These are phyloP conservation scores for Anadara kagoshimensis DNA, from an alignment of 1,140 invertebrate species.

Conservation along the genomic window DNA sequence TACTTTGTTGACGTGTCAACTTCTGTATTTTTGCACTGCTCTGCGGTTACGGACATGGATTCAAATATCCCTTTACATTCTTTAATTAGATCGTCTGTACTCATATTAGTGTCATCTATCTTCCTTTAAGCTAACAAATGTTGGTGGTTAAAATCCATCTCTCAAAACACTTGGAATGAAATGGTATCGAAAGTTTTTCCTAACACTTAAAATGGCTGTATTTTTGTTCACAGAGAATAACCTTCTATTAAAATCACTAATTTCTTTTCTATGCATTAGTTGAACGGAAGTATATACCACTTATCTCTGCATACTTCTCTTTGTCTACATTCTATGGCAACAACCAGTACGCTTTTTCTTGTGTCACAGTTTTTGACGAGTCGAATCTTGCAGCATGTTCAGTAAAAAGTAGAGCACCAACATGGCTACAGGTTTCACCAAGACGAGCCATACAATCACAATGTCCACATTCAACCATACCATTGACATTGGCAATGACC, in stretches of 20 bases:
- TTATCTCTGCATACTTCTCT: conserved; percentile 20
- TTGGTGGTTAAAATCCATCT: conserved; percentile 3
- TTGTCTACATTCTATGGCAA: conserved; percentile 25
- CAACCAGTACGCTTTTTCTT: no score
- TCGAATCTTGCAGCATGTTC: conserved; percentile 32
- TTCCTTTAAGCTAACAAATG: conserved; percentile 22
- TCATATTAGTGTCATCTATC: neutral
- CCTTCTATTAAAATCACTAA: neutral
- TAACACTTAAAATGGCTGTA: no score
- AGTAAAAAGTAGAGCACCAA: conserved; percentile 47
- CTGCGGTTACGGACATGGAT: conserved; percentile 9
- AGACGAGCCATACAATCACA: conserved; percentile 56
- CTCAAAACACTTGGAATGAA: conserved; percentile 14
- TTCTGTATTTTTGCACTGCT: conserved; percentile 21
- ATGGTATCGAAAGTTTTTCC: conserved; percentile 32
- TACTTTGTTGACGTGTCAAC: conserved; percentile 30
- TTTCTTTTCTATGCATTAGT: conserved; percentile 31
- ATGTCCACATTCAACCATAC: no score
- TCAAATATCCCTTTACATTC: conserved; percentile 24
- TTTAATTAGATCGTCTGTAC: neutral
- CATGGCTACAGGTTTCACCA: conserved; percentile 51
- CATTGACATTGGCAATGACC: conserved; percentile 40
- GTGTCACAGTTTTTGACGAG: conserved; percentile 41
- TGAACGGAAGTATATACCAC: conserved; percentile 45
- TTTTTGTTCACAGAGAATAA: neutral